Conservation (phyloP, 2,888 invertebrate genomes). For the Creontiades dilutus region DNA sequence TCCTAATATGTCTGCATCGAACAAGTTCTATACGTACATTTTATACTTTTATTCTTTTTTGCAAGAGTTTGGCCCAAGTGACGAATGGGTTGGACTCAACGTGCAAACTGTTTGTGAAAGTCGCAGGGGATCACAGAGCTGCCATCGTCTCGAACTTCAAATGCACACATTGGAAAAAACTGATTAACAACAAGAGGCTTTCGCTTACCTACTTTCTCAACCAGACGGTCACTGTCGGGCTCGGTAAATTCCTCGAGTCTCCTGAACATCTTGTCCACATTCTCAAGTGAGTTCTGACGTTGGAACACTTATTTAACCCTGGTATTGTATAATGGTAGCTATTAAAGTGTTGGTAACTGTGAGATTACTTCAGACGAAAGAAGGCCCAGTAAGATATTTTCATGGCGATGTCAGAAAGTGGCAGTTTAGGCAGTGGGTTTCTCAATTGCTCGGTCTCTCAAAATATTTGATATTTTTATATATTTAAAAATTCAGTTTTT, state of each 20-base stretch:
- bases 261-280: slow-evolving; percentile 71
- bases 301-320: too few relatives aligned
- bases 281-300: slow-evolving; percentile 72
- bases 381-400: too few relatives aligned
- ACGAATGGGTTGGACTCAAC: slow-evolving; percentile 71
- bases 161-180: slow-evolving; percentile 74
- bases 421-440: too few relatives aligned
- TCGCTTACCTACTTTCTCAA: slow-evolving; percentile 75
- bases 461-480: too few relatives aligned
- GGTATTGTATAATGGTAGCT: too few relatives aligned
- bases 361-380: too few relatives aligned
- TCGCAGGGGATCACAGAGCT: slow-evolving; percentile 72
- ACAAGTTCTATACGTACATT: background rate
- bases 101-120: slow-evolving; percentile 72
- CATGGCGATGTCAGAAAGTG: too few relatives aligned
- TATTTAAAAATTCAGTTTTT: too few relatives aligned
- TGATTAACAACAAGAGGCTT: slow-evolving; percentile 74
- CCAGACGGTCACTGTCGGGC: slow-evolving; percentile 73
- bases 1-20: background rate
- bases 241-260: slow-evolving; percentile 74
- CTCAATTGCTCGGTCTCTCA: too few relatives aligned
- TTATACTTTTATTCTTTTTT: too few relatives aligned
- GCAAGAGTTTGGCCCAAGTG: slow-evolving; percentile 72
- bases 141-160: slow-evolving; percentile 73
- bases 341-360: too few relatives aligned